Base-by-base conservation (phyloP, 2,113 vertebrate genomes). In the Dipodomys stephensi region DNA sequence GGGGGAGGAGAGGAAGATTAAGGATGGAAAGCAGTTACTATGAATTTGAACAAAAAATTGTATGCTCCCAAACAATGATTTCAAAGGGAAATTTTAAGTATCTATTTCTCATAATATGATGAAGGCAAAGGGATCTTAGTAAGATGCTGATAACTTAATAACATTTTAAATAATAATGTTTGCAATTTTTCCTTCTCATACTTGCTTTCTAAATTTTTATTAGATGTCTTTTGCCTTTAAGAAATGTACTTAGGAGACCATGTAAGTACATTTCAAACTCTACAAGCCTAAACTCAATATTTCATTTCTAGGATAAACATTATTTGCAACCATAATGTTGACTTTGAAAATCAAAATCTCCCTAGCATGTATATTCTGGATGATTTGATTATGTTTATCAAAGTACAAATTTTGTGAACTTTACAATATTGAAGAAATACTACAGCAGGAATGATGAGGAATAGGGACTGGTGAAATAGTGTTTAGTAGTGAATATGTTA, bases 311-410 rank as follows among this genome's bases (percentile, higher is more conserved):
- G 18, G 64, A 12, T 71, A 76, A 73, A 92, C 85, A 62, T 68
- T 74, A 62, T 69, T 81, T 90, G 27, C 12, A 15, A 30, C 35
- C 44, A 81, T 71, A 85, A 67, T 72, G 27, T 65, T 91, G 32
- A 10, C 6, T 82, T 85, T 93, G 79, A 84, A 81, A 88, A 81
- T 32, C 79, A 22, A 25, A 67, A 49, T 91, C 57, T 72, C 30
- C 20, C 22, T 77, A 71, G 77, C 25, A 72, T 16, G n/a, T 11
- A n/a, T 67, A 77, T 49, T 30, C 19, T 85, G 57, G 4, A 64
- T 71, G 28, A 78, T 71, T 27, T 39, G 1, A 91, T 72, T 90
- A 57, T 87, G 83, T 25, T 69, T 83, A 62, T 11, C n/a, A 87
- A 8, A 65, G 20, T 25, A 77, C 4, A 77, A 82, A 68, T 62